These are phyloP conservation scores for Isotomurus palustris DNA, from an alignment of 2,888 invertebrate genomes.

Conservation along the genomic window DNA sequence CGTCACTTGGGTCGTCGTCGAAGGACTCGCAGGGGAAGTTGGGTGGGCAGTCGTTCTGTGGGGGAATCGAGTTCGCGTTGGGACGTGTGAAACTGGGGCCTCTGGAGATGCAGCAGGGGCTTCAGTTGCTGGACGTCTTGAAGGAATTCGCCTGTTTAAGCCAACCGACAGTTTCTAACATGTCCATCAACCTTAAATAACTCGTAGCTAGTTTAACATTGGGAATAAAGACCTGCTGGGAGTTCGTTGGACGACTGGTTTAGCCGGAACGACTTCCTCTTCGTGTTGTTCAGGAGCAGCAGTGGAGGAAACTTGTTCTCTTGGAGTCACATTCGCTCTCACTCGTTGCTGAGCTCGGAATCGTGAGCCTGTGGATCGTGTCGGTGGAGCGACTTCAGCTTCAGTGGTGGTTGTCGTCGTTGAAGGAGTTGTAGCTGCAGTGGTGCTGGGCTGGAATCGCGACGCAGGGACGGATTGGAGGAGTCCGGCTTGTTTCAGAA, in stretches of 20 bases:
- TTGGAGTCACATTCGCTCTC: slow-evolving; percentile 14
- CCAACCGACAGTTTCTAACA: background rate
- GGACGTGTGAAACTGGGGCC: background rate
- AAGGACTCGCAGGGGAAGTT: no score
- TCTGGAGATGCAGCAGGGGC: slow-evolving; percentile 18
- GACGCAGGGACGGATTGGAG: slow-evolving; percentile 37
- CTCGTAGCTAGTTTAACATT: slow-evolving; percentile 15
- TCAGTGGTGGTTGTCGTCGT: slow-evolving; percentile 24
- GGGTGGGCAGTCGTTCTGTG: background rate
- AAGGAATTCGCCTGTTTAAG: slow-evolving; percentile 17
- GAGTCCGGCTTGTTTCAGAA: slow-evolving; percentile 40
- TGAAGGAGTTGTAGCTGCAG: slow-evolving; percentile 9
- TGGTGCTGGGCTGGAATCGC: slow-evolving; percentile 11
- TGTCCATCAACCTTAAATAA: background rate
- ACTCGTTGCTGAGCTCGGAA: slow-evolving; percentile 24
- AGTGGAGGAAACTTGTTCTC: slow-evolving; percentile 2
- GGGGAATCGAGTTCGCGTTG: slow-evolving; percentile 4
- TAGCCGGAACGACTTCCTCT: slow-evolving; percentile 14
- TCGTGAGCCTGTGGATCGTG: slow-evolving; percentile 12
- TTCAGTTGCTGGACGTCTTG: slow-evolving; percentile 25
- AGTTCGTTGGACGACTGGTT: slow-evolving; percentile 8
- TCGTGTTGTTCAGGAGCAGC: slow-evolving; percentile 15
- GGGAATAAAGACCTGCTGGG: slow-evolving; percentile 3
- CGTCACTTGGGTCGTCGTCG: no score
- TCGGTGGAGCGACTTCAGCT: slow-evolving; percentile 3